These are phyloP conservation scores for Nomada ferruginata DNA, from an alignment of 2,888 invertebrate species.

Conservation along the genomic window DNA sequence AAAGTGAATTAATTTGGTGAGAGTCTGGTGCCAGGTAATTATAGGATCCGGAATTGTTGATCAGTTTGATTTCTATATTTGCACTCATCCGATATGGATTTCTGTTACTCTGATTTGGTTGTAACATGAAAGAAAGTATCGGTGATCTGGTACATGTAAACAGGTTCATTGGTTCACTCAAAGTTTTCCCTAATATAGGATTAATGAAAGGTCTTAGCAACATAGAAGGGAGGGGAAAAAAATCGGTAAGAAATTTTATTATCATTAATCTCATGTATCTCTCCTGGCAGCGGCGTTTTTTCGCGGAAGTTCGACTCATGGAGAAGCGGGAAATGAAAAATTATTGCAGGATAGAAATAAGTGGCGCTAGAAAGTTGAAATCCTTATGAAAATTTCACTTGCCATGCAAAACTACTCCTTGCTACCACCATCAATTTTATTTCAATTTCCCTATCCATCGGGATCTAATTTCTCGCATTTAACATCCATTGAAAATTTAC, in stretches of 20 bases:
- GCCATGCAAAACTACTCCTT: too few species aligned
- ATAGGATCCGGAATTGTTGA: too few species aligned
- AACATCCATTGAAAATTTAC: too few species aligned
- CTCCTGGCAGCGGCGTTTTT: background rate
- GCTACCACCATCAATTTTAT: too few species aligned
- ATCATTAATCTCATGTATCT: background rate
- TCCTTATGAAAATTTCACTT: too few species aligned
- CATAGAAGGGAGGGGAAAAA: background rate
- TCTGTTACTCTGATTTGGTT: constrained; percentile 9
- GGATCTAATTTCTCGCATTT: too few species aligned
- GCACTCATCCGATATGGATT: too few species aligned
- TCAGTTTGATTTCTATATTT: too few species aligned
- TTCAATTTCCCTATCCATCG: too few species aligned
- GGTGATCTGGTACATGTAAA: background rate
- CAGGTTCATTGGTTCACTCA: constrained; percentile 18
- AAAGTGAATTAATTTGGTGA: background rate
- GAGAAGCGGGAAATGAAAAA: background rate
- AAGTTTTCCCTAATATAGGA: constrained; percentile 13
- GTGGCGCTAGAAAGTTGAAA: background rate
- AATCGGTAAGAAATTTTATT: background rate
- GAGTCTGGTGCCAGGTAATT: too few species aligned
- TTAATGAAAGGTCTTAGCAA: constrained; percentile 2
- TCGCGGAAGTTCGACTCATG: too few species aligned
- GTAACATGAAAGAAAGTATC: constrained; percentile 30
- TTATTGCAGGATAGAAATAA: background rate